Conservation (phyloP, 2,797 vertebrate species). For the Alosa sapidissima region DNA sequence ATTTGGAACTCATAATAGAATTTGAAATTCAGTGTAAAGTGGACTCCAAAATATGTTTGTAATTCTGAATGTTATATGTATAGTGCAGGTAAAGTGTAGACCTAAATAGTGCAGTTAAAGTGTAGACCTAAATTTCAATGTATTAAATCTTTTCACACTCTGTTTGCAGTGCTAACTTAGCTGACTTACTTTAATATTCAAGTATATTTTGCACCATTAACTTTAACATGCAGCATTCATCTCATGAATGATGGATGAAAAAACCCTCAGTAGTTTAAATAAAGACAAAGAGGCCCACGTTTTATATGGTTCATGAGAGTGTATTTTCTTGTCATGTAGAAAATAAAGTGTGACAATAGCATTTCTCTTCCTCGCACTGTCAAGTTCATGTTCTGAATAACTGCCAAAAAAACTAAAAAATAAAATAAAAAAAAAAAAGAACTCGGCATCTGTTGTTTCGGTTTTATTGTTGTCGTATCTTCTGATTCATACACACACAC, state of each 20-base stretch:
- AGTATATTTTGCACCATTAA: not conserved
- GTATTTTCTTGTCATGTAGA: slow-evolving; percentile 68
- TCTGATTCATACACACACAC: slow-evolving; percentile 30
- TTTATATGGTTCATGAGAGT: slow-evolving; percentile 76
- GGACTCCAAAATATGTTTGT: too few relatives aligned
- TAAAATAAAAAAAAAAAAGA: not conserved
- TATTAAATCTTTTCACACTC: too few relatives aligned
- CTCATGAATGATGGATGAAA: slow-evolving; percentile 44
- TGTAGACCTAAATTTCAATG: too few relatives aligned
- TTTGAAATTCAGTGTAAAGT: too few relatives aligned
- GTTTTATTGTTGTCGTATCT: slow-evolving; percentile 18
- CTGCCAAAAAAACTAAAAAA: not conserved
- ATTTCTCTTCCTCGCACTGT: slow-evolving; percentile 59
- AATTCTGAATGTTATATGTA: too few relatives aligned
- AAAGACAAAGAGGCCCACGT: slow-evolving; percentile 72
- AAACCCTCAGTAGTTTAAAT: slow-evolving; percentile 56
- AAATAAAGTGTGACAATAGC: slow-evolving; percentile 52
- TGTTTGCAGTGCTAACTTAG: too few relatives aligned
- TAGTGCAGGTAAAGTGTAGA: too few relatives aligned
- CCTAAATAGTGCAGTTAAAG: too few relatives aligned
- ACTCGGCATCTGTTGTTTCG: slow-evolving; percentile 36
- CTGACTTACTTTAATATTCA: too few relatives aligned
- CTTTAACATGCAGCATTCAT: too few relatives aligned
- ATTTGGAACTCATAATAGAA: too few relatives aligned
- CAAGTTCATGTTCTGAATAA: slow-evolving; percentile 60